Conservation (phyloP, 2,113 vertebrate species). For the Hemiscyllium ocellatum region DNA sequence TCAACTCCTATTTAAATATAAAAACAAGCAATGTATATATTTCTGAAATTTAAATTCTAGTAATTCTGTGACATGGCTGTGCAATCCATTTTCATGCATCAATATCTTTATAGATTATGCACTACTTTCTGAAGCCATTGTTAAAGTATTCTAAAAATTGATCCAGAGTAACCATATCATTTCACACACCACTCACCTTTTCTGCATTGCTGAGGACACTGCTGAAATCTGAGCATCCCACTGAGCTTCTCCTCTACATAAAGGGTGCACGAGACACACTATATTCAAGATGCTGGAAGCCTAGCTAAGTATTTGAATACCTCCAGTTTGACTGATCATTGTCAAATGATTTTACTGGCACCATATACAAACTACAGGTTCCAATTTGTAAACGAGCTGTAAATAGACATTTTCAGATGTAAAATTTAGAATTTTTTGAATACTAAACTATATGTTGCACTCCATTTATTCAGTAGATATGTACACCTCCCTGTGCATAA, state of each 20-base stretch:
- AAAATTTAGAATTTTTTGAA: no score
- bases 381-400: neutral
- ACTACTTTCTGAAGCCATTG: neutral
- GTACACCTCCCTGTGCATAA: neutral
- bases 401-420: neutral
- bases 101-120: neutral
- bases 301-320: neutral
- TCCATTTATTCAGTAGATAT: neutral
- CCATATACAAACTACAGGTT: neutral
- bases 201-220: neutral
- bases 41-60: neutral
- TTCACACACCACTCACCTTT: neutral
- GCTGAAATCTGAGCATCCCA: neutral
- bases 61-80: neutral
- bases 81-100: neutral
- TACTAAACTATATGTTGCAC: no score
- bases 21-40: neutral
- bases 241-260: neutral
- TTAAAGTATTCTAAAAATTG: neutral
- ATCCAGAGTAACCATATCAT: neutral
- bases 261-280: neutral
- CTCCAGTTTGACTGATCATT: neutral
- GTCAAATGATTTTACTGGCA: neutral
- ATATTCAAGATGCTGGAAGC: neutral
- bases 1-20: neutral